Conservation (phyloP, 2,113 vertebrate species). For the Scopus umbretta region DNA sequence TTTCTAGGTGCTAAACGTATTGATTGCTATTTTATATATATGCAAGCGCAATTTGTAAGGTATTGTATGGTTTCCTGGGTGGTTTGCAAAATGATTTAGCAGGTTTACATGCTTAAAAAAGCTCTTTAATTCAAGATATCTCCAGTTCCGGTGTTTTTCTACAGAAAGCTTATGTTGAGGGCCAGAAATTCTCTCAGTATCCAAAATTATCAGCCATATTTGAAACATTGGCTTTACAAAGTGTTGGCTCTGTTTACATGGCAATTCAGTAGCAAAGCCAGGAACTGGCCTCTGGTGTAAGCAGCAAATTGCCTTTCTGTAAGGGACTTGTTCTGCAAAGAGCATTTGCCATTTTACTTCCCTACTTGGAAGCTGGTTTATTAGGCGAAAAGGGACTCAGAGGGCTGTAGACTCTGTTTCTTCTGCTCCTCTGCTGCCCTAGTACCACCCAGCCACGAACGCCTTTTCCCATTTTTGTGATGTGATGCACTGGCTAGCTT, state of each 20-base stretch:
- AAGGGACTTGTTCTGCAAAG: not conserved
- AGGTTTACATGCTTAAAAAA: not conserved
- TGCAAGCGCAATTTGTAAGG: not conserved
- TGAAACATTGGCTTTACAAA: not conserved
- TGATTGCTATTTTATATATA: not conserved
- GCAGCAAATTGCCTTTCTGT: not conserved
- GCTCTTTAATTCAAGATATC: not conserved
- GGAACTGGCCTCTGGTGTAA: not conserved
- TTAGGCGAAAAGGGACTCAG: not conserved
- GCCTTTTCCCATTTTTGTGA: not conserved
- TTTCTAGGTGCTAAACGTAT: not conserved
- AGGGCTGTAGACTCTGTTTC: not conserved
- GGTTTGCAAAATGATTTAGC: not conserved
- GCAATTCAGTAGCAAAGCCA: not conserved
- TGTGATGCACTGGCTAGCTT: not conserved
- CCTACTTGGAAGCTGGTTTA: not conserved
- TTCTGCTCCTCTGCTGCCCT: not conserved
- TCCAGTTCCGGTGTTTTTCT: not conserved
- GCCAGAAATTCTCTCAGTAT: not conserved
- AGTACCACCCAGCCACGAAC: not conserved
- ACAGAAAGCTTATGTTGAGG: not conserved
- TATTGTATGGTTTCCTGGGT: not conserved
- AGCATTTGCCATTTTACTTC: not conserved
- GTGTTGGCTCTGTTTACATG: not conserved
- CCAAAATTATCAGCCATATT: not conserved